phyloP scores from a whole-genome alignment of 2,888 invertebrate genomes.

The Drosophila testacea region DNA sequence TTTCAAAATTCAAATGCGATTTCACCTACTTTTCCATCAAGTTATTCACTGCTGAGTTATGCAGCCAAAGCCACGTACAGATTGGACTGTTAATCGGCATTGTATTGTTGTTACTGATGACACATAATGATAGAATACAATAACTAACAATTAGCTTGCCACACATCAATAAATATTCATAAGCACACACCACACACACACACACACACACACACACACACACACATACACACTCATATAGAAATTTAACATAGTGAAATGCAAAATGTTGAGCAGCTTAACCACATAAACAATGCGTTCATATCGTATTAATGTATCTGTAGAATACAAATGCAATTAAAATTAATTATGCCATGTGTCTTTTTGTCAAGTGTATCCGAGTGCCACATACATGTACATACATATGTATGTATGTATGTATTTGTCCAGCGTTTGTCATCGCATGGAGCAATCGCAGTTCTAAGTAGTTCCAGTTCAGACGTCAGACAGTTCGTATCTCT shows the following conservation, averaged over 20 bases:
- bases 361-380: slow-evolving; percentile 57
- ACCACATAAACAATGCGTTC: slow-evolving; percentile 31
- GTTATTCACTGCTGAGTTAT: slow-evolving; percentile 4
- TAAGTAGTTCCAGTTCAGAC: slow-evolving; percentile 67
- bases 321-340: slow-evolving; percentile 59
- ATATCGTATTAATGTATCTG: slow-evolving; percentile 21
- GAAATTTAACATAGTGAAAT: slow-evolving; percentile 31
- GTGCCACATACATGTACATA: slow-evolving; percentile 36
- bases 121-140: slow-evolving; percentile 61
- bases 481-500: slow-evolving; percentile 56
- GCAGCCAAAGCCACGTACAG: slow-evolving; percentile 10
- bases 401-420: too few relatives aligned
- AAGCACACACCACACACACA: slow-evolving; percentile 51
- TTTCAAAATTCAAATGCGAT: neutral
- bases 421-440: slow-evolving; percentile 71
- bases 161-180: slow-evolving; percentile 70
- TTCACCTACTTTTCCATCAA: neutral
- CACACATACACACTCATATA: slow-evolving; percentile 31
- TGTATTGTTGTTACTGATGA: slow-evolving; percentile 46
- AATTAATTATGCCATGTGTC: slow-evolving; percentile 71
- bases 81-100: slow-evolving; percentile 9
- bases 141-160: slow-evolving; percentile 43
- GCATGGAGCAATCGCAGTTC: slow-evolving; percentile 33
- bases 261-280: slow-evolving; percentile 29
- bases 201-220: slow-evolving; percentile 35